These are phyloP conservation scores for Denticeps clupeoides DNA, from an alignment of 2,797 vertebrate species.

Conservation along the genomic window DNA sequence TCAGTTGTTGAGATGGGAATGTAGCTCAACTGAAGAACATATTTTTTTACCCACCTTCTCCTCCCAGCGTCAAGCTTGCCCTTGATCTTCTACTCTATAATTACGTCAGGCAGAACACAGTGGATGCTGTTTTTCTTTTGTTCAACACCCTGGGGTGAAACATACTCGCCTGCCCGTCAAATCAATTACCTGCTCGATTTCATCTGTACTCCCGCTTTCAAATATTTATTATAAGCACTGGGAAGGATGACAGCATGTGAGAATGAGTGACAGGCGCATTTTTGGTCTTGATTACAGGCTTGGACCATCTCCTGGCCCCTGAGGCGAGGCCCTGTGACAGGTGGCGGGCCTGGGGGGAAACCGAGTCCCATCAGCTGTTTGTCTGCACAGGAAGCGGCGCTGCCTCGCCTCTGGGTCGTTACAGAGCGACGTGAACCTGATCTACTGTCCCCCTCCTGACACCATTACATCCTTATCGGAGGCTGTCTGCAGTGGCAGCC, in stretches of 20 bases:
- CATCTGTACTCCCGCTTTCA: too few species aligned
- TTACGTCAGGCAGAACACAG: conserved; percentile 41
- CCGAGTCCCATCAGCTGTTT: background rate
- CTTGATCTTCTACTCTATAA: conserved; percentile 42
- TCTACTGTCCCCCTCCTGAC: background rate
- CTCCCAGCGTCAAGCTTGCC: too few species aligned
- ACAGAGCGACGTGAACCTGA: conserved; percentile 9
- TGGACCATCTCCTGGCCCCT: background rate
- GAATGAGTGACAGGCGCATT: background rate
- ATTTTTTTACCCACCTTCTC: too few species aligned
- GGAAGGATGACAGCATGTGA: background rate
- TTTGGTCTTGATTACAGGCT: background rate
- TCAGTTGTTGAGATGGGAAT: too few species aligned
- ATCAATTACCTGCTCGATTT: too few species aligned
- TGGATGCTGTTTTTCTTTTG: conserved; percentile 32
- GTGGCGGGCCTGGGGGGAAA: background rate
- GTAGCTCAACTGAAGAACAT: too few species aligned
- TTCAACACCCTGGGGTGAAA: conserved; percentile 25
- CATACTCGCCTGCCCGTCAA: conserved; percentile 26
- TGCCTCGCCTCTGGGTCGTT: background rate
- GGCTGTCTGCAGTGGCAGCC: conserved; percentile 6
- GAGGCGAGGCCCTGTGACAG: background rate
- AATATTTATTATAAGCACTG: too few species aligned
- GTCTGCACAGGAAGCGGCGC: conserved; percentile 1
- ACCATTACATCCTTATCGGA: background rate